Evolutionary conservation across 2,797 vertebrate genomes (phyloP), one percentile per base, ranked within the genome.

Genomic region (Gambusia yucatana): DNA sequence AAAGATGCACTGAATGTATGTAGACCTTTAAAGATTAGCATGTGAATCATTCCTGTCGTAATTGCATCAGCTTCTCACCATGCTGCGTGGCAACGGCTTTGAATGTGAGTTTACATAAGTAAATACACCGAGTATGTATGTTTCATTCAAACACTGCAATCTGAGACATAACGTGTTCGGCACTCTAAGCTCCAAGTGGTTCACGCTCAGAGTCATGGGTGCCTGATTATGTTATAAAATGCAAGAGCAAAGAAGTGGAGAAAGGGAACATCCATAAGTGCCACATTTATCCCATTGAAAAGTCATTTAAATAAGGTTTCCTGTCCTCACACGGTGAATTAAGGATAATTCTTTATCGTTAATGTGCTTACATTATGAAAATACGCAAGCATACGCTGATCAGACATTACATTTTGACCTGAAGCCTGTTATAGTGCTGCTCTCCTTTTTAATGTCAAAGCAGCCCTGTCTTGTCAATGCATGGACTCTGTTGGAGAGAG

Each of bases 31-130:
- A 94, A 93, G 89, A 93, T 87, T 89, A 81, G 92, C 92, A 88
- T 88, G 90, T 91, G 93, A 92, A 89, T 88, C 85, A 69, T 77
- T 46, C 85, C 86, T 95, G 95, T 95, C 89, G 93, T 94, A 89
- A 81, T 84, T 81, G 87, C 39, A 65, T 79, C 85, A 76, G 88
- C 78, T 90, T 89, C 84, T 88, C 76, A 81, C 86, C 81, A 79
- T 77, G 55, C 52, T 4, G 61, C 73, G 79, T 80, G 33, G 76
- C 41, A 2, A 7, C 59, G 71, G 72, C 61, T 67, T 43, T 50
- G 36, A 59, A 55, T 75, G 28, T 48, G 71, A 63, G 82, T 79
- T 59, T 75, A 41, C 72, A 46, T 59, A 43, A 41, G 39, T 70
- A 47, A 46, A n/a, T 33, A 30, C 30, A 55, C 63, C 63, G 50